Evolutionary conservation across 2,113 vertebrate species (phyloP).

Genomic region (Nyctereutes procyonoides): DNA sequence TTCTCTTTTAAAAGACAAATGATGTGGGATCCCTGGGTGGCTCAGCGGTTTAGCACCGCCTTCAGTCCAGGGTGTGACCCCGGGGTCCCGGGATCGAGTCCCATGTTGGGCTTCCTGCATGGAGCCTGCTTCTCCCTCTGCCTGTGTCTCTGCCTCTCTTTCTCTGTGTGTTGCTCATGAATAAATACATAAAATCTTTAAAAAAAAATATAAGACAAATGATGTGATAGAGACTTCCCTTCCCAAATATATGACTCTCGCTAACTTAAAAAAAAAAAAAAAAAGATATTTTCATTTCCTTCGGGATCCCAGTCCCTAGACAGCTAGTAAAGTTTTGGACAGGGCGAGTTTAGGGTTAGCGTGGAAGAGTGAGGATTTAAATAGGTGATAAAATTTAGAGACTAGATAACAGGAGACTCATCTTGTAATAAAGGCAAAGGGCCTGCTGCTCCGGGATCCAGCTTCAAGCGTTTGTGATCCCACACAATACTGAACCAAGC

Average conservation of each 20-base stretch:
- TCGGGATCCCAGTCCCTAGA: background rate
- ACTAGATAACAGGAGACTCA: background rate
- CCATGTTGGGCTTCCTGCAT: no score
- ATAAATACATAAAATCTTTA: no score
- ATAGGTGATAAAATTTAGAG: background rate
- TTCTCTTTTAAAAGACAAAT: background rate
- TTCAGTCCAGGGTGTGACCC: no score
- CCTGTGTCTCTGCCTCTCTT: no score
- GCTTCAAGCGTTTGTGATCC: background rate
- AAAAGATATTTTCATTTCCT: background rate
- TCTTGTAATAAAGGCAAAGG: background rate
- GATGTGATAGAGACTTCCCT: background rate
- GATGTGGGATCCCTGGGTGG: no score
- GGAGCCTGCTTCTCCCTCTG: no score
- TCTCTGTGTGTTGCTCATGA: no score
- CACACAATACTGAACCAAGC: accelerated
- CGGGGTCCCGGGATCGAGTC: no score
- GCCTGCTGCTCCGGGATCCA: background rate
- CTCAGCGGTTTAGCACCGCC: no score
- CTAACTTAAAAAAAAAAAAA: background rate
- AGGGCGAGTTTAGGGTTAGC: background rate
- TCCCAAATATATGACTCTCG: background rate
- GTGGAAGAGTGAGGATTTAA: background rate
- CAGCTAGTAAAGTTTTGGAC: background rate
- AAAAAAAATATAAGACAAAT: no score